These are phyloP conservation scores for Gryllus longicercus DNA, from an alignment of 2,888 invertebrate genomes.

Conservation along the genomic window DNA sequence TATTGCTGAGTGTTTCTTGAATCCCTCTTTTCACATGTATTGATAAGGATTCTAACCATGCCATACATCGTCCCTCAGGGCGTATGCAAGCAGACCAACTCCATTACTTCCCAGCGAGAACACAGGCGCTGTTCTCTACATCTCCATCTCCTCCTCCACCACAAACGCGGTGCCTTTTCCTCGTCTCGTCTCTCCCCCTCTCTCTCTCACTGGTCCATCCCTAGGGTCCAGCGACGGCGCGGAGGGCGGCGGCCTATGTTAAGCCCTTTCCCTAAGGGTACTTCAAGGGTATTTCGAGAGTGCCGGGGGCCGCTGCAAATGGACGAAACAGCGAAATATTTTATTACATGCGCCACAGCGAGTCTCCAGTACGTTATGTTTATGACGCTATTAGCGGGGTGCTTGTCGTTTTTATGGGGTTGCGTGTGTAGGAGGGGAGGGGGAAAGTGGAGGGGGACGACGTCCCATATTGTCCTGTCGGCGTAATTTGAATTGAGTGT, in stretches of 20 bases:
- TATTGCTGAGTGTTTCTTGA: too few relatives aligned
- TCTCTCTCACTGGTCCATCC: too few relatives aligned
- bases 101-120: too few relatives aligned
- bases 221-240: not conserved
- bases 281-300: constrained; percentile 17
- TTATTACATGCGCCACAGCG: constrained; percentile 5
- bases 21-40: too few relatives aligned
- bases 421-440: not conserved
- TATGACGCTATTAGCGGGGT: constrained; percentile 2
- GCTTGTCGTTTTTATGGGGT: constrained; percentile 17
- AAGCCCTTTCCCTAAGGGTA: constrained; percentile 1
- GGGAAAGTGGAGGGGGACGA: not conserved
- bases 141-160: too few relatives aligned
- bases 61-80: too few relatives aligned
- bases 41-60: too few relatives aligned
- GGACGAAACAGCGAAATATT: constrained; percentile 17
- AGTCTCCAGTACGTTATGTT: constrained; percentile 2
- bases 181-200: too few relatives aligned
- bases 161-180: too few relatives aligned
- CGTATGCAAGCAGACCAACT: too few relatives aligned
- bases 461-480: not conserved
- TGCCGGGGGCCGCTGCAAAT: not conserved
- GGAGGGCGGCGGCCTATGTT: not conserved
- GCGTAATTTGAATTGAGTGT: not conserved
- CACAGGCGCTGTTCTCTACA: too few relatives aligned